phyloP scores from a whole-genome alignment of 2,888 invertebrate genomes.

The Cataglyphis cursor region DNA sequence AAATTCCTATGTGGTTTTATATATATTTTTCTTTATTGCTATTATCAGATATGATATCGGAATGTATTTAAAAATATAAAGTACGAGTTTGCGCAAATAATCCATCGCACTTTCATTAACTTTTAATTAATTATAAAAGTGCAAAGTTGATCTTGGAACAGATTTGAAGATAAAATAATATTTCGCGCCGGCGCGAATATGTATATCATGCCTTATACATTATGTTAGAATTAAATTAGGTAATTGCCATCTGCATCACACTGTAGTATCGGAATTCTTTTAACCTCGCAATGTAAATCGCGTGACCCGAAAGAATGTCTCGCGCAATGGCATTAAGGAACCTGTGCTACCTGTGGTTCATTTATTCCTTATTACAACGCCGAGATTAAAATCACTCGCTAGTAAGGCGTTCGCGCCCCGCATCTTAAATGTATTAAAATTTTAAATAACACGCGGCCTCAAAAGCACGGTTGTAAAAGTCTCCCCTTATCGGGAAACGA shows the following conservation, averaged over 20 bases:
- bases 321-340: slow-evolving; percentile 61
- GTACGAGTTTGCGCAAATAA: not conserved
- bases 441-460: slow-evolving; percentile 67
- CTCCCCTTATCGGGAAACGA: slow-evolving; percentile 66
- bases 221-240: slow-evolving; percentile 35
- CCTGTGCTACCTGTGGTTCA: slow-evolving; percentile 55
- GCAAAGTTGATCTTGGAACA: not conserved
- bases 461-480: slow-evolving; percentile 64
- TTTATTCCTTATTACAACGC: slow-evolving; percentile 75
- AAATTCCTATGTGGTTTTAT: not conserved
- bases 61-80: not conserved
- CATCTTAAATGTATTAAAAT: slow-evolving; percentile 66
- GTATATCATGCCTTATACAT: slow-evolving; percentile 8
- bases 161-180: slow-evolving; percentile 21
- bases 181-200: not conserved
- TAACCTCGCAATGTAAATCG: slow-evolving; percentile 67
- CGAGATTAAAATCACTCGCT: slow-evolving; percentile 71
- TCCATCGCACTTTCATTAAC: not conserved
- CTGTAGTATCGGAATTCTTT: slow-evolving; percentile 65
- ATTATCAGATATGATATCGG: not conserved
- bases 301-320: slow-evolving; percentile 71
- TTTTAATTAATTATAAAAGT: slow-evolving; percentile 24
- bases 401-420: slow-evolving; percentile 40
- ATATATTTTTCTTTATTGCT: not conserved
- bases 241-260: slow-evolving; percentile 58